Evolutionary conservation across 2,797 vertebrate genomes (phyloP).

Genomic region (Microctenopoma lineatum): DNA sequence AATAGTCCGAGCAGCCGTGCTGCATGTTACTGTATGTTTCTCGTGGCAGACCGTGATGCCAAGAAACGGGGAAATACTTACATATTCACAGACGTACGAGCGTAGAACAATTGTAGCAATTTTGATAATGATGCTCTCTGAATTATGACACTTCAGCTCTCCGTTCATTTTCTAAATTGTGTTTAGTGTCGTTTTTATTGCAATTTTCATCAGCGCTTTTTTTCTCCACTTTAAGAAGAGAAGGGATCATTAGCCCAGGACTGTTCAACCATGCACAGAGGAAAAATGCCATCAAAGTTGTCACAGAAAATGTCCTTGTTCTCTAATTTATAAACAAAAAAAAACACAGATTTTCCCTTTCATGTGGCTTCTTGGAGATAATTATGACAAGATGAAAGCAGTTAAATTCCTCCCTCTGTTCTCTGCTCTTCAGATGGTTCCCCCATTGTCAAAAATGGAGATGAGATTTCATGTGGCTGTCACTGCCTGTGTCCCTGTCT

Average conservation of each 20-base stretch:
- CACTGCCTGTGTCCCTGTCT: conserved; percentile 77
- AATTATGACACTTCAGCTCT: conserved; percentile 75
- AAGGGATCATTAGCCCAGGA: conserved; percentile 79
- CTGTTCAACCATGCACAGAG: conserved; percentile 79
- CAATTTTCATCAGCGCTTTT: conserved; percentile 74
- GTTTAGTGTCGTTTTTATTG: conserved; percentile 81
- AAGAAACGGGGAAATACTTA: conserved; percentile 15
- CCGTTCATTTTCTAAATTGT: conserved; percentile 77
- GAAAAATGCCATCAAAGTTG: conserved; percentile 82
- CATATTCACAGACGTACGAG: conserved; percentile 30
- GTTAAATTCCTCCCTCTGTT: conserved; percentile 86
- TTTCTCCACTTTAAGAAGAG: conserved; percentile 72
- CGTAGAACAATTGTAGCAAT: conserved; percentile 55
- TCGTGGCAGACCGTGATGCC: conserved; percentile 16
- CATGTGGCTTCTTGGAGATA: conserved; percentile 86
- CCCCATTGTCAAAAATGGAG: conserved; percentile 88
- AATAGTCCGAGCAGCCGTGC: conserved; percentile 31
- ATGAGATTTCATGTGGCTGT: conserved; percentile 86
- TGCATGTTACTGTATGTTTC: conserved; percentile 30
- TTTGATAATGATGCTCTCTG: conserved; percentile 68
- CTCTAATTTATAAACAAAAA: conserved; percentile 87
- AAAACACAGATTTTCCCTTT: conserved; percentile 82
- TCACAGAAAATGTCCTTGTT: conserved; percentile 83
- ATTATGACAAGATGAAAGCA: conserved; percentile 87
- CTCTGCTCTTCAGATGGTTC: conserved; percentile 83